Conservation (phyloP, 2,797 vertebrate genomes). For the Parotocinclus haroldoi region DNA sequence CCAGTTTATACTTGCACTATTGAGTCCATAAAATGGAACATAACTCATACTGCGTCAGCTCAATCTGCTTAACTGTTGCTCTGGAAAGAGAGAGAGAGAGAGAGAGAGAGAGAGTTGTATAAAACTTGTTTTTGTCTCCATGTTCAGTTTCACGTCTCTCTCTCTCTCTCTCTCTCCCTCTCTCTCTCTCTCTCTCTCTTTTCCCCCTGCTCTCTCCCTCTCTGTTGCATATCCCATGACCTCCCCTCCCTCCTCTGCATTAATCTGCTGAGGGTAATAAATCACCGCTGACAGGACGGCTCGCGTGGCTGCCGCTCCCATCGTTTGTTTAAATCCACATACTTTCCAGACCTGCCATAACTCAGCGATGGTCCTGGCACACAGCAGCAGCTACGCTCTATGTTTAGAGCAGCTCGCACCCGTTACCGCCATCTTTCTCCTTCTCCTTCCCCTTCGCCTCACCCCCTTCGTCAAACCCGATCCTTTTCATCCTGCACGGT, state of each 20-base stretch:
- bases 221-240: slow-evolving; percentile 40
- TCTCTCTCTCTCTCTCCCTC: slow-evolving; percentile 3
- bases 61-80: neutral
- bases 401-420: slow-evolving; percentile 45
- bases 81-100: neutral
- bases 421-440: slow-evolving; percentile 7
- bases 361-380: slow-evolving; percentile 54
- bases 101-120: slow-evolving; percentile 5
- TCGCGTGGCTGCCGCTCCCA: slow-evolving; percentile 63
- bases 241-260: slow-evolving; percentile 55
- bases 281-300: slow-evolving; percentile 70
- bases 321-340: slow-evolving; percentile 74
- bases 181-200: neutral
- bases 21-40: neutral
- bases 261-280: slow-evolving; percentile 68
- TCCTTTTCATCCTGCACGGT: neutral
- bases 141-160: slow-evolving; percentile 1
- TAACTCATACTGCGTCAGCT: neutral
- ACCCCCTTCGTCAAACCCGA: neutral
- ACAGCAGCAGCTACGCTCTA: slow-evolving; percentile 51
- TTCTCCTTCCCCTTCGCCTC: slow-evolving; percentile 14
- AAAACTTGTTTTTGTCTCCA: slow-evolving; percentile 14
- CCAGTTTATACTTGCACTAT: neutral
- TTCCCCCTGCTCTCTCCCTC: slow-evolving; percentile 32
- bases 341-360: slow-evolving; percentile 59